Conservation (phyloP, 2,888 invertebrate genomes). For the Eristalis intricaria region DNA sequence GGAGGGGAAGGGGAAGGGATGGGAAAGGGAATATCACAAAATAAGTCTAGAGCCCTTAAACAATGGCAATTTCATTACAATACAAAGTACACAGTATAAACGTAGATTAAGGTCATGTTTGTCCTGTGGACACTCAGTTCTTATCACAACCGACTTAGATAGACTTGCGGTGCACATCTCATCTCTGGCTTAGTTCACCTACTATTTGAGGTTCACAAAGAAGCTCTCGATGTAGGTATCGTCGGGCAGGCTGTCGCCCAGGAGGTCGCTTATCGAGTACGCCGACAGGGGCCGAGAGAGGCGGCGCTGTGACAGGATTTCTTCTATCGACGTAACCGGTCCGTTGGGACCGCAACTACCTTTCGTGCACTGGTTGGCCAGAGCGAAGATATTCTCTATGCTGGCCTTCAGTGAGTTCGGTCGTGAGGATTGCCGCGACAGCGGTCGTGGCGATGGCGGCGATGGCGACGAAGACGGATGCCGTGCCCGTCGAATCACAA, state of each 20-base stretch:
- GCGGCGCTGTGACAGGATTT: constrained; percentile 79
- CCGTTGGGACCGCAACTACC: constrained; percentile 74
- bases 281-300: constrained; percentile 80
- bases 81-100: background rate
- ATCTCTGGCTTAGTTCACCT: background rate
- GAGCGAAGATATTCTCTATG: constrained; percentile 79
- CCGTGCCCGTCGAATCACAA: constrained; percentile 64
- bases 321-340: constrained; percentile 80
- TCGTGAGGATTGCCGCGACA: constrained; percentile 65
- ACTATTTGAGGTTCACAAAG: constrained; percentile 60
- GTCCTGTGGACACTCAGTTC: constrained; percentile 42
- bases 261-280: constrained; percentile 80
- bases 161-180: background rate
- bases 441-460: constrained; percentile 52
- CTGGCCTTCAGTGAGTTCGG: constrained; percentile 77
- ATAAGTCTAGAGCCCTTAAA: constrained; percentile 20
- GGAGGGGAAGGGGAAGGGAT: background rate
- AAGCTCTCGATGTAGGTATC: constrained; percentile 65
- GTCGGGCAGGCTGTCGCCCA: constrained; percentile 75
- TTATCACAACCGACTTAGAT: constrained; percentile 67
- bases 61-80: constrained; percentile 29
- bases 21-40: constrained; percentile 50
- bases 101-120: constrained; percentile 56
- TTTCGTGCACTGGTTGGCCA: constrained; percentile 77
- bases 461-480: constrained; percentile 68